Base-by-base conservation (phyloP, 64 coral and sea anemone genomes). In the Acropora yongei region DNA sequence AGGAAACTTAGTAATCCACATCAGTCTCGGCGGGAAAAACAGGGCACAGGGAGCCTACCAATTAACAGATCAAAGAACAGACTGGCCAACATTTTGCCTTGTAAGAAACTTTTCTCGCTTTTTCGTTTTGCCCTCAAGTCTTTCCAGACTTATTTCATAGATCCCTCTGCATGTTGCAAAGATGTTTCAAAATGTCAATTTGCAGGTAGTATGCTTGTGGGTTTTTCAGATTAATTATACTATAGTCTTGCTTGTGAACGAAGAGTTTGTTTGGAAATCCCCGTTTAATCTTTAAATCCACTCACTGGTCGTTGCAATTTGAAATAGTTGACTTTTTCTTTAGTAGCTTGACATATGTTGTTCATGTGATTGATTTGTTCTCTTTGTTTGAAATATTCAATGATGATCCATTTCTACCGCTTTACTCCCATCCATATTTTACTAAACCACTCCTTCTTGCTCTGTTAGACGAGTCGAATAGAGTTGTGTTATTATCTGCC, bases 11-110 rank as follows among this genome's bases (percentile, higher is more conserved):
- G 82, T 80, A 89, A 94, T 55, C 92, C 94, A 0, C 77, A 44
- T 49, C 94, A 99, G 84, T 84, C 94, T 9, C 88, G 92, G 16
- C 72, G 89, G 57, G 91, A 91, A 44, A 89, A 87, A 58, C 87
- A 96, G 44, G 91, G 91, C 18, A 75, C 97, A n/a, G 97, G 91
- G 0, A 88, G 88, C 44, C 86, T 94, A 73, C 17, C 91, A 19
- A 76, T 72, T 39, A 99, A 96, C 89, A 93, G 92, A 96, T 84
- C 94, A 8, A 99, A 99, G 51, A 96, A 99, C 75, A 93, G 97
- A 86, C 71, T 96, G 53, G 88, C 97, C 5, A 99, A 99, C 18
- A 99, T 99, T 77, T 68, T 99, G 53, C 97, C 97, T 72, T 96
- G 97, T 99, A 96, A 80, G 97, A 86, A 49, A 50, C 65, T 82